phyloP scores from a whole-genome alignment of 2,888 invertebrate genomes.

The Atethmia centrago region DNA sequence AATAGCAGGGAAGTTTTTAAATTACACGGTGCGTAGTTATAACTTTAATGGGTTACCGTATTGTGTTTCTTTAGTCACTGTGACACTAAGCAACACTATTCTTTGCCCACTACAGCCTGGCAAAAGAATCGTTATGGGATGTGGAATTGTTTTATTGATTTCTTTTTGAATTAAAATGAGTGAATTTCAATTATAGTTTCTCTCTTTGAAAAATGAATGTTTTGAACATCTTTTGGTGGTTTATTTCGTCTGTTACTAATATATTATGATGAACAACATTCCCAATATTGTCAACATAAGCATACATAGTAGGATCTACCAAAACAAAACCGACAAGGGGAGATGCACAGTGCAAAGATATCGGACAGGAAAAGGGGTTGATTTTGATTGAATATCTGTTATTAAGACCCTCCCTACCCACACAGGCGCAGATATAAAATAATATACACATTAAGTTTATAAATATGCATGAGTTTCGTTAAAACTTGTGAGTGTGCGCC shows the following conservation, averaged over 20 bases:
- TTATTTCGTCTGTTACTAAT: neutral
- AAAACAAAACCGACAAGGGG: slow-evolving; percentile 83
- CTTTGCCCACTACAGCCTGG: neutral
- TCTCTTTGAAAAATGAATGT: neutral
- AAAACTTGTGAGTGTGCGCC: slow-evolving; percentile 82
- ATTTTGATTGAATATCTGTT: slow-evolving; percentile 91
- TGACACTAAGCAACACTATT: slow-evolving; percentile 14
- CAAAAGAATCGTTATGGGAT: neutral
- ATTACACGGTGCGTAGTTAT: slow-evolving; percentile 67
- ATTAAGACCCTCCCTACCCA: slow-evolving; percentile 86
- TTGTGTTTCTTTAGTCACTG: slow-evolving; percentile 46
- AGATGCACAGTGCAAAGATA: slow-evolving; percentile 88
- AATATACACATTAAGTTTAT: slow-evolving; percentile 88
- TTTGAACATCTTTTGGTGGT: neutral
- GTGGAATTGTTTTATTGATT: neutral
- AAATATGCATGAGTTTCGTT: slow-evolving; percentile 89
- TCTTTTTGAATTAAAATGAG: neutral
- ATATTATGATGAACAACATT: slow-evolving; percentile 27
- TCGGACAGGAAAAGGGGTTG: slow-evolving; percentile 89
- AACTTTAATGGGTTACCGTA: slow-evolving; percentile 32
- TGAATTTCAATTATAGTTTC: neutral
- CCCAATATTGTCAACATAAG: slow-evolving; percentile 52
- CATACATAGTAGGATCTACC: slow-evolving; percentile 62
- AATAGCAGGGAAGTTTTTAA: slow-evolving; percentile 66
- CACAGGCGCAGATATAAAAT: slow-evolving; percentile 86